A percentile compares a stretch with the other conserved stretches of the same genome.
phyloP scores from a whole-genome alignment of 2,797 vertebrate species.

The Falco biarmicus region DNA sequence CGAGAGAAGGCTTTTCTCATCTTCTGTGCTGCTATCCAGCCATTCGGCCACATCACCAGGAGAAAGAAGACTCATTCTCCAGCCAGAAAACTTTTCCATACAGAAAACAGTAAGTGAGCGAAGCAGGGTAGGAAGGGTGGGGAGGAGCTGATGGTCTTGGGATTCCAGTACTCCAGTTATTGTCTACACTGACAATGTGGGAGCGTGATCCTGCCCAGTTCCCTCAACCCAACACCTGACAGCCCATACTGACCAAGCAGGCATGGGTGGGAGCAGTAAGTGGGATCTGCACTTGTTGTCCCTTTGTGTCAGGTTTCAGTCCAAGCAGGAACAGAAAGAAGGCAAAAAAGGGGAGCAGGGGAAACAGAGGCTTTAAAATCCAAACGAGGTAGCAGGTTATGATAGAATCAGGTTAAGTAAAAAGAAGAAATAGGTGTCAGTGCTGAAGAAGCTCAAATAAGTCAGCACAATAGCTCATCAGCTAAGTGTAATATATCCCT shows the following conservation, averaged over 20 bases:
- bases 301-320: slow-evolving; percentile 66
- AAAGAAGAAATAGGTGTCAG: slow-evolving; percentile 62
- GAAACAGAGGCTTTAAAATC: slow-evolving; percentile 48
- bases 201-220: slow-evolving; percentile 48
- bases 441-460: slow-evolving; percentile 48
- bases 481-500: slow-evolving; percentile 58
- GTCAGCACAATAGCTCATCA: slow-evolving; percentile 69
- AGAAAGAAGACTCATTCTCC: slow-evolving; percentile 85
- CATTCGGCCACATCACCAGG: slow-evolving; percentile 81
- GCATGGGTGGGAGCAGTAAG: slow-evolving; percentile 28
- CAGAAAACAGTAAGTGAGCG: slow-evolving; percentile 71
- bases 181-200: slow-evolving; percentile 55
- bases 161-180: slow-evolving; percentile 69
- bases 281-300: slow-evolving; percentile 50
- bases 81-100: slow-evolving; percentile 85
- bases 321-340: slow-evolving; percentile 53
- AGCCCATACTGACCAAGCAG: slow-evolving; percentile 55
- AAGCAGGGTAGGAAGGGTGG: slow-evolving; percentile 55
- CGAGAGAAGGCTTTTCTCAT: slow-evolving; percentile 85
- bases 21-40: slow-evolving; percentile 86
- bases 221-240: slow-evolving; percentile 55
- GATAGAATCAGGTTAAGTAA: slow-evolving; percentile 44
- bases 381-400: slow-evolving; percentile 44
- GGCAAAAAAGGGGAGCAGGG: slow-evolving; percentile 41
- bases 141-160: slow-evolving; percentile 66